Conservation (phyloP, 37 sponge, comb jelly and placozoan genomes). For the Chondrilla cf. caribensis region DNA sequence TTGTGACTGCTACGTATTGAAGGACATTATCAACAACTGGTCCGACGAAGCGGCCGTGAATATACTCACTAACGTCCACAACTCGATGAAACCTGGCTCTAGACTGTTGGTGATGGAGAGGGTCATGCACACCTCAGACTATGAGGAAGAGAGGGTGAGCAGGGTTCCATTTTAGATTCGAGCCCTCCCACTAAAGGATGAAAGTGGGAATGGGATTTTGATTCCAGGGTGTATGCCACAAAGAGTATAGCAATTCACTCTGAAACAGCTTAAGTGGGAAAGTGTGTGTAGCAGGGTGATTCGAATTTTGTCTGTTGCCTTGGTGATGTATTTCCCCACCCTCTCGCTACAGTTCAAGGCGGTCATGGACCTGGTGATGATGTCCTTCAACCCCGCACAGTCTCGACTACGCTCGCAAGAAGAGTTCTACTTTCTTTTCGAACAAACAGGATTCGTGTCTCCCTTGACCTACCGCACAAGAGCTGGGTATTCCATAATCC, state of each 20-base stretch:
- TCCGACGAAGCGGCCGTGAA: conserved; percentile 61
- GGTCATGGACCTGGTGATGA: conserved; percentile 78
- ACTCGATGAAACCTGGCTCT: conserved; percentile 21
- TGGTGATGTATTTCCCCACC: too few relatives aligned
- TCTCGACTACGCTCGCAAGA: conserved; percentile 71
- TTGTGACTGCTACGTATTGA: conserved; percentile 77
- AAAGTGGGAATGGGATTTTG: too few relatives aligned
- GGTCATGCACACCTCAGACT: conserved; percentile 58
- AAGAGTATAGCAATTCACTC: too few relatives aligned
- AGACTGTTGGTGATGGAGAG: conserved; percentile 61
- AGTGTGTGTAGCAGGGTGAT: too few relatives aligned
- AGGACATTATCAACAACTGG: conserved; percentile 77
- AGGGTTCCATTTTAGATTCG: not conserved
- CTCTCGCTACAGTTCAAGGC: conserved; percentile 51
- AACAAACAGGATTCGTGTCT: conserved; percentile 58
- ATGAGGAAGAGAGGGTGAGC: conserved; percentile 5
- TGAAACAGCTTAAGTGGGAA: not conserved
- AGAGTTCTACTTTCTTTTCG: conserved; percentile 64
- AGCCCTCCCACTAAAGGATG: not conserved
- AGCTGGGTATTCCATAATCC: conserved; percentile 68
- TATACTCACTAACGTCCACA: conserved; percentile 48
- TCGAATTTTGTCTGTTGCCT: too few relatives aligned
- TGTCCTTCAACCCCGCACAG: conserved; percentile 79
- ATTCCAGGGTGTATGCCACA: too few relatives aligned
- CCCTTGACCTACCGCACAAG: conserved; percentile 57